Percentiles rank a stretch among this genome's conserved stretches.
Conservation (phyloP, 1,140 invertebrate species). For the Eriocheir sinensis region DNA sequence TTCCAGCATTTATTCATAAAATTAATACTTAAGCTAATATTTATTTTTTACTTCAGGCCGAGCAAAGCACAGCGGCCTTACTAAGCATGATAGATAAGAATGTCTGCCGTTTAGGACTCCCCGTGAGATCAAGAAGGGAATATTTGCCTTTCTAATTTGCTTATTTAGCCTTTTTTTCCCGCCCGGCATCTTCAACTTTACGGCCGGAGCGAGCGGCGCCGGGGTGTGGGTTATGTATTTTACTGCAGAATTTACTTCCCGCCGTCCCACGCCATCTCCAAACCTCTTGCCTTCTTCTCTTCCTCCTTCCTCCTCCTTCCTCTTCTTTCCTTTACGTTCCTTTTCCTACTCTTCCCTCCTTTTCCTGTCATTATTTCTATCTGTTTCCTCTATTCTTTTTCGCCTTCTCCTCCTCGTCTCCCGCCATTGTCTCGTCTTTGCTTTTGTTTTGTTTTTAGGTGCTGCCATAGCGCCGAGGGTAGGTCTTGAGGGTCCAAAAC, state of each 20-base stretch:
- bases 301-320: no score
- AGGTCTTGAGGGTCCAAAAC: no score
- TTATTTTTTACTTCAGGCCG: background rate
- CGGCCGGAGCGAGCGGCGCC: background rate
- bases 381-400: no score
- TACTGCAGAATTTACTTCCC: background rate
- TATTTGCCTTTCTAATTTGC: conserved; percentile 17
- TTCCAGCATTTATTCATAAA: background rate
- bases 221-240: conserved; percentile 1
- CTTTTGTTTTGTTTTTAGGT: no score
- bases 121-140: background rate
- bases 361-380: no score
- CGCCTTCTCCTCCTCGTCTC: background rate
- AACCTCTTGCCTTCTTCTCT: no score
- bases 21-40: background rate
- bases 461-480: no score
- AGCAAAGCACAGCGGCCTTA: background rate
- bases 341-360: no score
- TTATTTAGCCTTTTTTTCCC: background rate
- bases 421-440: no score
- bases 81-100: background rate
- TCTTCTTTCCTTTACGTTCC: no score
- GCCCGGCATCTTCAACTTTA: background rate
- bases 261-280: no score
- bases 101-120: background rate